These are phyloP conservation scores for Hermaeophaga mercurialis DNA, from an alignment of 2,888 invertebrate species.

Conservation along the genomic window DNA sequence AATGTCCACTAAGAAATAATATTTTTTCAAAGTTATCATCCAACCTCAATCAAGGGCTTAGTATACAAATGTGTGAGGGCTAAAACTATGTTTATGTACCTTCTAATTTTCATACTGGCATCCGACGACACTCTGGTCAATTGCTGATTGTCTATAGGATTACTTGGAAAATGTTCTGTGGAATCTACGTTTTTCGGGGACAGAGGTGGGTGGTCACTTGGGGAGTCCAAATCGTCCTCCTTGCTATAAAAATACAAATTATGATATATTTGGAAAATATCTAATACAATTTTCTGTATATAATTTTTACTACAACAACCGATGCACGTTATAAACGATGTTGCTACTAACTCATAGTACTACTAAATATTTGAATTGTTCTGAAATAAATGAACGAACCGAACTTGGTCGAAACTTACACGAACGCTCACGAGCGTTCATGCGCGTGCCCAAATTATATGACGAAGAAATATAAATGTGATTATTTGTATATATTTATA, in stretches of 20 bases:
- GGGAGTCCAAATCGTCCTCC: conserved; percentile 57
- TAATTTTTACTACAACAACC: too few species aligned
- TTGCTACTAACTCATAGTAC: too few species aligned
- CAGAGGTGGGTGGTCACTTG: conserved; percentile 55
- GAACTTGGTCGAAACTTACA: too few species aligned
- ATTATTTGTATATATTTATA: too few species aligned
- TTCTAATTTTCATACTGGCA: conserved; percentile 53
- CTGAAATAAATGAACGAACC: too few species aligned
- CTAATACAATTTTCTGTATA: too few species aligned
- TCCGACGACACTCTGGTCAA: conserved; percentile 45
- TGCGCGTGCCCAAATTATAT: too few species aligned
- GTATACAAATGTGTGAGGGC: conserved; percentile 49
- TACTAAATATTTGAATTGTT: too few species aligned
- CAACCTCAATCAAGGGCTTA: conserved; percentile 46
- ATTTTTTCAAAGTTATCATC: conserved; percentile 11
- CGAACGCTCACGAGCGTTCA: too few species aligned
- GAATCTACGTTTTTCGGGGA: conserved; percentile 50
- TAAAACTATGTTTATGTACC: conserved; percentile 52
- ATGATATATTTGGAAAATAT: neutral
- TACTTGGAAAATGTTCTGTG: conserved; percentile 45
- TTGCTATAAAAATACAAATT: conserved; percentile 43
- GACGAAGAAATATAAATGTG: too few species aligned
- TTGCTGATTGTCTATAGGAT: conserved; percentile 44
- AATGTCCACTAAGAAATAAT: too few species aligned
- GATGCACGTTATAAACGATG: too few species aligned